Evolutionary conservation across 2,888 invertebrate genomes (phyloP), one percentile per base, ranked within the genome.

Genomic region (Eupithecia insigniata): DNA sequence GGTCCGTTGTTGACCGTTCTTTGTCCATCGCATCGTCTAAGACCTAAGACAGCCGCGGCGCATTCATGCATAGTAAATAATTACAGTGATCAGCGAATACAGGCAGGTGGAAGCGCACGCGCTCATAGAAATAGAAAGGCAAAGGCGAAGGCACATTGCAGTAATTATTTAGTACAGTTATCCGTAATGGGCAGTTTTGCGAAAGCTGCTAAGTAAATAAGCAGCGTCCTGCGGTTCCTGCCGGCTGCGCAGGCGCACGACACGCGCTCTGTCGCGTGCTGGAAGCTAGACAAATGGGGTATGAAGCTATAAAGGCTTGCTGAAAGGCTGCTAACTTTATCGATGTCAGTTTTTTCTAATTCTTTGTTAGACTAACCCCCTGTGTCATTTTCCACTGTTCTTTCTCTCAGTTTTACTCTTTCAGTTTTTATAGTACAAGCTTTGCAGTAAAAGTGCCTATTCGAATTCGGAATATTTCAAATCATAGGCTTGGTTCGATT

Each of bases 61-160:
- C 93, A 93, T 92, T 92, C 93, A 92, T 93, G 93, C 92, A 93
- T 94, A 93, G 93, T 93, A 94, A 93, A 92, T 93, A 93, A 94
- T 93, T 92, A 92, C 91, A 88, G 90, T 91, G 92, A 92, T 92
- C 93, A 90, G 83, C 84, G 70, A 34, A 65, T 39, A 66, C 39
- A 66, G 91, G 92, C 93, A 93, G 93, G 93, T 93, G 93, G 87
- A 88, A 79, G 82, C 89, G 91, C 92, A 90, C 92, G 92, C 91
- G 91, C 89, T 88, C 92, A 92, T 94, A 93, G 94, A 91, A 91
- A 93, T 93, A 94, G 94, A 93, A 92, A 93, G 92, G 88, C 94
- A 93, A 92, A 93, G 92, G 88, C 94, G 92, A 92, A 93, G 90
- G 88, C 94, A 93, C 93, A 93, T 94, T 93, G 94, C 94, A 92